Conservation (phyloP, 2,113 vertebrate genomes). For the Mionectes macconnelli region DNA sequence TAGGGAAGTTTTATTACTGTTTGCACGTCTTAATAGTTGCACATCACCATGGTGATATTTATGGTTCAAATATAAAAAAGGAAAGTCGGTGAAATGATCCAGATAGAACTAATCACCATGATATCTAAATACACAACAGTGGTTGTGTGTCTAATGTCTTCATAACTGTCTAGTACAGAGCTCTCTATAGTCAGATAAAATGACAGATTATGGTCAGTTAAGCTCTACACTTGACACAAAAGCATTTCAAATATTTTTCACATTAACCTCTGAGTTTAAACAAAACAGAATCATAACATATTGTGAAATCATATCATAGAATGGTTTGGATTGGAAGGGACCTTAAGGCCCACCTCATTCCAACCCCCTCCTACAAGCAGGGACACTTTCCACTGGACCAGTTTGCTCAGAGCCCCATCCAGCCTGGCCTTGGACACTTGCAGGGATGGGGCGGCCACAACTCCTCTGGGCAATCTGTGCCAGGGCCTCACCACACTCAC, state of each 20-base stretch:
- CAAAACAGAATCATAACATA: not conserved
- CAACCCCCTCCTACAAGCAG: not conserved
- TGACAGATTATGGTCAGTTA: not conserved
- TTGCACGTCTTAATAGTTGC: not conserved
- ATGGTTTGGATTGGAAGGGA: not conserved
- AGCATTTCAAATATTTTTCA: not conserved
- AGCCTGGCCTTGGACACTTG: accelerated
- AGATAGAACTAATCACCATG: not conserved
- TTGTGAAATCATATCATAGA: not conserved
- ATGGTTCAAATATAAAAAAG: not conserved
- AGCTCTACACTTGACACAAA: not conserved
- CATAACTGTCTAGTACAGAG: not conserved
- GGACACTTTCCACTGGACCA: not conserved
- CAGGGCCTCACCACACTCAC: not conserved
- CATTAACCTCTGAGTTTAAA: not conserved
- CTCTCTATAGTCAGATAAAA: not conserved
- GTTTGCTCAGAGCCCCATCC: not conserved
- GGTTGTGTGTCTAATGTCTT: not conserved
- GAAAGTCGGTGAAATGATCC: not conserved
- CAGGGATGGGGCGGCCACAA: not conserved
- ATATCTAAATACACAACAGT: not conserved
- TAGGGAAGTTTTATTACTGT: not conserved
- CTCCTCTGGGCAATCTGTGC: not conserved
- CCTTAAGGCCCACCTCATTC: not conserved
- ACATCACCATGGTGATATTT: not conserved